phyloP scores from a whole-genome alignment of 1,140 invertebrate genomes.

The Drosophila busckii region DNA sequence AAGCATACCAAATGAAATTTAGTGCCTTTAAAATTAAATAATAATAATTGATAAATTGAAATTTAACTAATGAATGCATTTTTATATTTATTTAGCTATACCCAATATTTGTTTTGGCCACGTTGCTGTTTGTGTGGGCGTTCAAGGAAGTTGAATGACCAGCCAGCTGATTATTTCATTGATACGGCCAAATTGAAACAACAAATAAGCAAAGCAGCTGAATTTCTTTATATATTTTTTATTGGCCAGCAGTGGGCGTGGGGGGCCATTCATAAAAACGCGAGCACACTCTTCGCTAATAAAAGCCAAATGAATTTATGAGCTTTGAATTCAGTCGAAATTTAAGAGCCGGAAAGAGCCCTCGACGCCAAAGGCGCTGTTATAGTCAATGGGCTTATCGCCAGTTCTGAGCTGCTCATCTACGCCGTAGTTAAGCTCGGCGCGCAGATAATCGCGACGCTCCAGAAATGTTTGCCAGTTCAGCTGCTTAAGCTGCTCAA shows the following conservation, averaged over 20 bases:
- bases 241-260: constrained; percentile 20
- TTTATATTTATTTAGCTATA: too few species aligned
- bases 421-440: constrained; percentile 79
- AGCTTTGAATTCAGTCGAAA: constrained; percentile 15
- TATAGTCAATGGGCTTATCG: constrained; percentile 80
- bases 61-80: too few species aligned
- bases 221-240: constrained; percentile 11
- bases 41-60: too few species aligned
- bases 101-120: too few species aligned
- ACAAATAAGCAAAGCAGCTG: not conserved
- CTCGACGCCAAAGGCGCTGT: constrained; percentile 81
- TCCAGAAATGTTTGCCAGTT: constrained; percentile 79
- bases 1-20: too few species aligned
- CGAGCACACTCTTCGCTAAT: too few species aligned
- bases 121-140: constrained; percentile 18
- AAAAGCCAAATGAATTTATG: constrained; percentile 3
- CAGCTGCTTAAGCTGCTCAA: constrained; percentile 80
- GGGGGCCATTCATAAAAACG: too few species aligned
- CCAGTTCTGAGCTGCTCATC: constrained; percentile 80
- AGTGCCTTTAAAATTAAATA: too few species aligned
- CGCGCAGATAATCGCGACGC: constrained; percentile 80
- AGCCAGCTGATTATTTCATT: constrained; percentile 18
- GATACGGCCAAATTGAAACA: not conserved
- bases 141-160: constrained; percentile 24
- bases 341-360: constrained; percentile 82